These are phyloP conservation scores for Lysiphlebus fabarum DNA, from an alignment of 1,140 invertebrate species.

Conservation along the genomic window DNA sequence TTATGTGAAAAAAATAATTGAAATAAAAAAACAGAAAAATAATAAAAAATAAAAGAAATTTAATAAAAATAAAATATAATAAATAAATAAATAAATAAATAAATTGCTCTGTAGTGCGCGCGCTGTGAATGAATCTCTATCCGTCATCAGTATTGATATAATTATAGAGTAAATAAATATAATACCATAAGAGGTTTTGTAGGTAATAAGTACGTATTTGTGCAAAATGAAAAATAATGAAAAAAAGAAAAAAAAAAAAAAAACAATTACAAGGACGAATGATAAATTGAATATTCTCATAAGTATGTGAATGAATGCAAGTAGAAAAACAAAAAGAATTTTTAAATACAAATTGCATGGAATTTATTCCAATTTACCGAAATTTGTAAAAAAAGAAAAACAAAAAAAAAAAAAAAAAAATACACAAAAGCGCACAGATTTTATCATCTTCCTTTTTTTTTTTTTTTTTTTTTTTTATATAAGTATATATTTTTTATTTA, in stretches of 20 bases:
- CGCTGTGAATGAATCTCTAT: conserved; percentile 57
- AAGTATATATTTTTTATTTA: no score
- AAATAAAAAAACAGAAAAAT: not conserved
- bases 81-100: conserved; percentile 19
- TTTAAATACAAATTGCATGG: no score
- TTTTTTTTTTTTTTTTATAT: no score
- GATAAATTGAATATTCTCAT: conserved; percentile 13
- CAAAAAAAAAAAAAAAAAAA: no score
- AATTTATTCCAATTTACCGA: no score
- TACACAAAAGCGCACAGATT: no score
- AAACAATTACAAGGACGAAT: conserved; percentile 8
- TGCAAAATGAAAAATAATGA: conserved; percentile 33
- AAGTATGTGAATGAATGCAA: conserved; percentile 16
- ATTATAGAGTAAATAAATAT: conserved; percentile 56
- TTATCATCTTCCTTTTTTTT: no score
- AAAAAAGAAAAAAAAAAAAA: conserved; percentile 13
- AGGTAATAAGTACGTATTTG: conserved; percentile 48
- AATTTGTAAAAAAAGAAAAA: no score
- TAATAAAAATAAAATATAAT: conserved; percentile 7
- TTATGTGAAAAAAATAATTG: not conserved
- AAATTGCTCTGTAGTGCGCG: conserved; percentile 30
- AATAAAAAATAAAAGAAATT: not conserved
- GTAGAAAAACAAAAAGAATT: not conserved
- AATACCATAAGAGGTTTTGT: conserved; percentile 51
- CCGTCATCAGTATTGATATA: conserved; percentile 58